A percentile compares a stretch with the other conserved stretches of the same genome.
These are phyloP conservation scores for Xestia xanthographa DNA, from an alignment of 2,888 invertebrate genomes.

Conservation along the genomic window DNA sequence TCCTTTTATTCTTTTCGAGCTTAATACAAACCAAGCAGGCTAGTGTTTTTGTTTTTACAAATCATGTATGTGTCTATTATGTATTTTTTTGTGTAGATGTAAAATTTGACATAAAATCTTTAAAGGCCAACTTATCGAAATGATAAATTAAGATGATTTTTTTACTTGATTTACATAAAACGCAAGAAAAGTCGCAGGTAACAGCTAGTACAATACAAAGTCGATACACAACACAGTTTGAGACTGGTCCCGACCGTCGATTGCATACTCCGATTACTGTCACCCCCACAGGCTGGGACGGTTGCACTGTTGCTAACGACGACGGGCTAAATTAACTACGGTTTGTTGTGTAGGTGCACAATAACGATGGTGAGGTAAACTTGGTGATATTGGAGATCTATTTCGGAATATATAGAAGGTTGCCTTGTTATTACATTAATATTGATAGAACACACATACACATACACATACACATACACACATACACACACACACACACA, in stretches of 20 bases:
- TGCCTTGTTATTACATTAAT: conserved; percentile 6
- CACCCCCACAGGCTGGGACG: conserved; percentile 48
- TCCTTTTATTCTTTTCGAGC: too few relatives aligned
- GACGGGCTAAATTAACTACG: conserved; percentile 19
- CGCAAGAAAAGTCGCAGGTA: conserved; percentile 18
- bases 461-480: too few relatives aligned
- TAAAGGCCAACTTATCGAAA: accelerated
- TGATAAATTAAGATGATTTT: neutral
- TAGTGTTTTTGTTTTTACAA: too few relatives aligned
- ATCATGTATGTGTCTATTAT: neutral
- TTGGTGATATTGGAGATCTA: neutral
- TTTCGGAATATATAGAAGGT: neutral
- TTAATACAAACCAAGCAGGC: too few relatives aligned
- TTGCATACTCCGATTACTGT: conserved; percentile 62
- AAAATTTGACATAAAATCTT: neutral
- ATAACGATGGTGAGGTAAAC: neutral
- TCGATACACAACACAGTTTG: conserved; percentile 43
- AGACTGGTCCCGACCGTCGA: conserved; percentile 46
- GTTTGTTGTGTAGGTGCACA: neutral
- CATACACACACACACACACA: too few relatives aligned
- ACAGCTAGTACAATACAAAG: conserved; percentile 19
- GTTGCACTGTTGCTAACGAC: conserved; percentile 32
- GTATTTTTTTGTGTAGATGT: neutral
- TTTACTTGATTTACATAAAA: neutral
- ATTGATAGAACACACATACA: too few relatives aligned